A percentile compares a stretch with the other conserved stretches of the same genome.
phyloP scores from a whole-genome alignment of 2,113 vertebrate genomes.

The Suricata suricatta region DNA sequence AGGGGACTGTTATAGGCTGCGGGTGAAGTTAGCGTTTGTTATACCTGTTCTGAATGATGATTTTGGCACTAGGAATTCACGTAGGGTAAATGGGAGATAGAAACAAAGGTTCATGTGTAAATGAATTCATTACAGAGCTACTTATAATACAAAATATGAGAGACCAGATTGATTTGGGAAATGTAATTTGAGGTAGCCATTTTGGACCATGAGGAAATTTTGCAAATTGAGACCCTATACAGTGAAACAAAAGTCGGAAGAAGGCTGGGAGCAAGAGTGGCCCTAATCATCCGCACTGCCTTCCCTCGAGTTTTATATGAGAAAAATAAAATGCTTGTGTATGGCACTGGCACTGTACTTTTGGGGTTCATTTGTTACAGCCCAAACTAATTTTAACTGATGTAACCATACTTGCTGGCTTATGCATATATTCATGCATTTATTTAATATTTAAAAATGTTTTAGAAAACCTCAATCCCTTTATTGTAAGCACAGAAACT shows the following conservation, averaged over 20 bases:
- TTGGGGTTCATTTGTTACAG: not conserved
- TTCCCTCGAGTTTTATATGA: not conserved
- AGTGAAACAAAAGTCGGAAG: not conserved
- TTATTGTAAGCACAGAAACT: not conserved
- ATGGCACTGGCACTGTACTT: not conserved
- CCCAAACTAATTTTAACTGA: not conserved
- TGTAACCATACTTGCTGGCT: not conserved
- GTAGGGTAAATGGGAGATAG: not conserved
- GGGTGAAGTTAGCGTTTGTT: not conserved
- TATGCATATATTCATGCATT: not conserved
- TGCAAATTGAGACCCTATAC: not conserved
- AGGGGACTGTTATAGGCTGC: not conserved
- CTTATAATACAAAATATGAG: not conserved
- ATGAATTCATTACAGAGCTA: not conserved
- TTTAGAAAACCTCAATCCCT: not conserved
- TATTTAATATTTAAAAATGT: slow-evolving; percentile 30
- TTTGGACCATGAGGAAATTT: not conserved
- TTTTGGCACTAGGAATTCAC: slow-evolving; percentile 29
- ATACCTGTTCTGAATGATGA: not conserved
- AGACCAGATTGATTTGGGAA: not conserved
- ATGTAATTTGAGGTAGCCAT: not conserved
- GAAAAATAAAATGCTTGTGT: not conserved
- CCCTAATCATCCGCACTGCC: not conserved
- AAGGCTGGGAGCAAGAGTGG: not conserved
- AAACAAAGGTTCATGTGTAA: not conserved